Conservation (phyloP, 1,140 invertebrate genomes). For the Phymorhynchus buccinoides region DNA sequence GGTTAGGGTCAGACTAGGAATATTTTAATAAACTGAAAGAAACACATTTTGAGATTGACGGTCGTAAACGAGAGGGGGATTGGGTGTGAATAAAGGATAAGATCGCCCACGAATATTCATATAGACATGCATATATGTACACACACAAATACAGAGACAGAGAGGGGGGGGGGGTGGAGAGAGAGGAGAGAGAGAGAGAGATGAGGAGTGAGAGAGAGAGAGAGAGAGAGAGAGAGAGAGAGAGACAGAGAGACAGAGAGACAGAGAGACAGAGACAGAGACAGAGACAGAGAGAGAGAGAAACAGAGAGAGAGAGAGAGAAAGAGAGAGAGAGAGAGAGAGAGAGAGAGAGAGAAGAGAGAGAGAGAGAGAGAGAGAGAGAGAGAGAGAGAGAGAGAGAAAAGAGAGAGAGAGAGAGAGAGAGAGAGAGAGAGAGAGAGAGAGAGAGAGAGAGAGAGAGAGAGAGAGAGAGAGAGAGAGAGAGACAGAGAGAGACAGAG, state of each 20-base stretch:
- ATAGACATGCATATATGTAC: not conserved
- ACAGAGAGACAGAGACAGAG: slow-evolving; percentile 25
- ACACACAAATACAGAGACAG: not conserved
- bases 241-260: slow-evolving; percentile 31
- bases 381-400: slow-evolving; percentile 28
- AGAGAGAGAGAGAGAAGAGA: slow-evolving; percentile 28
- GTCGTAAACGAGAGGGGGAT: no score
- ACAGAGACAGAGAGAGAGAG: not conserved
- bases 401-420: not conserved
- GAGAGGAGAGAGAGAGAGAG: not conserved
- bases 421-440: slow-evolving; percentile 31
- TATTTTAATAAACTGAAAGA: no score
- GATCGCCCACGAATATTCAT: not conserved
- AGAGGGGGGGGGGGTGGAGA: not conserved
- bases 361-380: slow-evolving; percentile 13
- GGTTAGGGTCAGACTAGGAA: no score
- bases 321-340: slow-evolving; percentile 18
- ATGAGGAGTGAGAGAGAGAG: not conserved
- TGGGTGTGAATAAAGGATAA: no score
- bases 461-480: slow-evolving; percentile 34
- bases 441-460: slow-evolving; percentile 30
- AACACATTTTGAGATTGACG: no score
- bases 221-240: not conserved
- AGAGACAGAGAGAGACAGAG: slow-evolving; percentile 28
- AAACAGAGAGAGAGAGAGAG: no score